A percentile compares a stretch with the other conserved stretches of the same genome.
phyloP scores from a whole-genome alignment of 30 jellyfish, hydroid and myxozoan species.

The Aurelia aurita region DNA sequence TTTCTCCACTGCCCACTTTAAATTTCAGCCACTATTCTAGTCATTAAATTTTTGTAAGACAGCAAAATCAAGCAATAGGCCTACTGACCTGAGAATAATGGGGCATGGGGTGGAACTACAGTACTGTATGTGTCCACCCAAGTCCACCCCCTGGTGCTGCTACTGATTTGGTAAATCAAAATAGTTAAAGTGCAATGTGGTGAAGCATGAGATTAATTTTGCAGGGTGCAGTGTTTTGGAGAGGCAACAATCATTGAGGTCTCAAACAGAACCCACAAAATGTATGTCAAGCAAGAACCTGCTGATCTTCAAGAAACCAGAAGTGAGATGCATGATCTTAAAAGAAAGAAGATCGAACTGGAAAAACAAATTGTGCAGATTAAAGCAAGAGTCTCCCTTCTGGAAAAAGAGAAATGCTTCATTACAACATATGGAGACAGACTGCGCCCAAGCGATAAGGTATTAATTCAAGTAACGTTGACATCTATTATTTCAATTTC shows the following conservation, averaged over 20 bases:
- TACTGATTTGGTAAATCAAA: too few species aligned
- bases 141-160: too few species aligned
- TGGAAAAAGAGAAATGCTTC: conserved; percentile 29
- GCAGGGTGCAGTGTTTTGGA: conserved; percentile 61
- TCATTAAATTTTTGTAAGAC: too few species aligned
- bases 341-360: not conserved
- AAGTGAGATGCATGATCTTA: conserved; percentile 41
- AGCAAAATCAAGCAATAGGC: too few species aligned
- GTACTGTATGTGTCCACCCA: too few species aligned
- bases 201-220: not conserved
- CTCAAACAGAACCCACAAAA: conserved; percentile 5
- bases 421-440: conserved; percentile 46
- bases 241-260: conserved; percentile 79
- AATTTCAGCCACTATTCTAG: too few species aligned
- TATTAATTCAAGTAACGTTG: not conserved
- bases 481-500: too few species aligned
- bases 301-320: conserved; percentile 19
- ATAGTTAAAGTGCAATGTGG: too few species aligned
- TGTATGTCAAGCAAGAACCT: not conserved
- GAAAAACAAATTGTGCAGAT: not conserved
- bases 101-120: too few species aligned
- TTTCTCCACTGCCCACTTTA: too few species aligned
- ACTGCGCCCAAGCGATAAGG: not conserved
- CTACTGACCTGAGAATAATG: too few species aligned
- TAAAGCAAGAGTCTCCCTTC: not conserved